Evolutionary conservation across 2,797 vertebrate genomes (phyloP), one percentile per base, ranked within the genome.

Genomic region (Gadopsis bispinosus): DNA sequence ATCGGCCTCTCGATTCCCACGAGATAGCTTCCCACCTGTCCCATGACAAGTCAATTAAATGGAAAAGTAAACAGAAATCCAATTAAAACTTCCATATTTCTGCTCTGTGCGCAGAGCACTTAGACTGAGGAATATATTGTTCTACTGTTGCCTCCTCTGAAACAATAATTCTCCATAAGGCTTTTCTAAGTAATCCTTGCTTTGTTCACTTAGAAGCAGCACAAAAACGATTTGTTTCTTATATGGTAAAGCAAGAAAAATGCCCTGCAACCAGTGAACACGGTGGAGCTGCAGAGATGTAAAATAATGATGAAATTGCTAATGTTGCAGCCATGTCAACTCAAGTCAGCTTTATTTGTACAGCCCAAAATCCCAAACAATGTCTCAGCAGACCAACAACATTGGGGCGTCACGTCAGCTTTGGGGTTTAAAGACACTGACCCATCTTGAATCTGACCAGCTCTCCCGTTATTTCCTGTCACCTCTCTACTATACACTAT

Each of bases 21-120:
- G 73, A 90, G 89, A 90, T 0, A 10, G 81, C 84, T 80, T 72
- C 83, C 77, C 67, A 33, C 75, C 84, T 90, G 78, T 95, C 94
- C 93, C 93, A 79, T 91, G 88, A 94, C 90, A 93, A 93, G 83
- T 90, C 88, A 87, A 92, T 91, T 92, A 91, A 83, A 87, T 39
- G 20, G 41, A 83, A 83, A 89, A 67, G 20, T 77, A 87, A 83
- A 77, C 35, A 67, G 74, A 83, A 79, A 81, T 29, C 74, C 61
- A 83, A 87, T 90, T 84, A 79, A 89, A 87, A 86, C 64, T 56
- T 77, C 17, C 16, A 63, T 20, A 60, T 73, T 84, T 59, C 37
- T 54, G 19, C 51, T 80, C 31, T 82, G 76, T 69, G 54, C 16
- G 47, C 0, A 29, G 1, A 65, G 48, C 16, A 26, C 37, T 71